A percentile compares a stretch with the other conserved stretches of the same genome.
These are phyloP conservation scores for Toxotes jaculatrix DNA, from an alignment of 2,113 vertebrate species.

Conservation along the genomic window DNA sequence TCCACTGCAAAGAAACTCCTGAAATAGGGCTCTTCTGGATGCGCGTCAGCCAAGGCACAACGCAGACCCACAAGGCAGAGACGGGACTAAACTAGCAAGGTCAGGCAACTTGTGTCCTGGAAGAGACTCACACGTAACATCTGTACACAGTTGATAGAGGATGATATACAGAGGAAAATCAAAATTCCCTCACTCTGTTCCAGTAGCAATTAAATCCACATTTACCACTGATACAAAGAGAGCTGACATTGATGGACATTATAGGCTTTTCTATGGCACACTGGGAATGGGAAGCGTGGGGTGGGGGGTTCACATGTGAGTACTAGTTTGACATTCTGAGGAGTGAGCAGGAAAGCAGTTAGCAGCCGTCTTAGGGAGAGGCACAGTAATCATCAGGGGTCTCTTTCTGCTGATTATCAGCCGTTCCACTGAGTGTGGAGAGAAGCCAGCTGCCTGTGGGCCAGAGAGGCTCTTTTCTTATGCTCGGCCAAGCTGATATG, in stretches of 20 bases:
- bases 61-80: constrained; percentile 30
- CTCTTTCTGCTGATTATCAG: constrained; percentile 80
- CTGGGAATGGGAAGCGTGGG: not conserved
- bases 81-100: constrained; percentile 1
- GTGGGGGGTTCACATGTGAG: constrained; percentile 31
- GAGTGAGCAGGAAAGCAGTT: constrained; percentile 65
- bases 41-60: constrained; percentile 14
- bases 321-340: constrained; percentile 69
- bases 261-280: constrained; percentile 28
- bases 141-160: constrained; percentile 72
- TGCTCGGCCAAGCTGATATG: constrained; percentile 72
- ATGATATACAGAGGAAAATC: constrained; percentile 65
- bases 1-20: constrained; percentile 56
- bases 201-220: constrained; percentile 81
- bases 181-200: constrained; percentile 58
- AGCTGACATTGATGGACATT: constrained; percentile 72
- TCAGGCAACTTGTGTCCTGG: constrained; percentile 41
- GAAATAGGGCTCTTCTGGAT: constrained; percentile 51
- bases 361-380: constrained; percentile 65
- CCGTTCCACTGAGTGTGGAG: constrained; percentile 73
- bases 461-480: constrained; percentile 67
- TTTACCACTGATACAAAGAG: constrained; percentile 68
- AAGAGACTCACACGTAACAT: constrained; percentile 34
- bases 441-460: constrained; percentile 78
- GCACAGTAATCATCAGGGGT: constrained; percentile 78